phyloP scores from a whole-genome alignment of 1,140 invertebrate species.

The Drosophila hydei region DNA sequence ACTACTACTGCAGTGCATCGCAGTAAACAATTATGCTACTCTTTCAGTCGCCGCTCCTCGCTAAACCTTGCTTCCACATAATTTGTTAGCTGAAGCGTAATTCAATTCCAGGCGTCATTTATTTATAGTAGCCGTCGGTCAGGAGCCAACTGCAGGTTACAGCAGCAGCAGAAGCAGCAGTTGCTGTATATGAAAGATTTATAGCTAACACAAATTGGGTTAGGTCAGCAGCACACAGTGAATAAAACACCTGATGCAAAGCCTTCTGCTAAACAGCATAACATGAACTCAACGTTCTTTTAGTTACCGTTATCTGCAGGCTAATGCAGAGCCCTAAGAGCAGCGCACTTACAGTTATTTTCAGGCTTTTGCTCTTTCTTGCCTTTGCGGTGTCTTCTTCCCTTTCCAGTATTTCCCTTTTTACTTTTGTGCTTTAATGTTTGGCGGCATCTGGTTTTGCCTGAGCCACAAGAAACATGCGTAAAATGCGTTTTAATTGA shows the following conservation, averaged over 20 bases:
- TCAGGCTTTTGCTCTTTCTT: background rate
- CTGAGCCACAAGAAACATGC: constrained; percentile 39
- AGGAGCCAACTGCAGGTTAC: constrained; percentile 14
- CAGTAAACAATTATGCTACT: constrained; percentile 52
- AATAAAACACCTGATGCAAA: constrained; percentile 38
- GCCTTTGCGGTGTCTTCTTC: background rate
- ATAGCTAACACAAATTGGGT: constrained; percentile 43
- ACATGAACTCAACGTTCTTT: background rate
- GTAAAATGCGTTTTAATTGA: constrained; percentile 79
- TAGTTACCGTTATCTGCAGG: background rate
- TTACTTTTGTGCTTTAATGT: constrained; percentile 38
- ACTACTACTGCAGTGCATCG: constrained; percentile 75
- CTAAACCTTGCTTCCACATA: constrained; percentile 22
- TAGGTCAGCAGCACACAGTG: constrained; percentile 35
- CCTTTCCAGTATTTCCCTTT: constrained; percentile 15
- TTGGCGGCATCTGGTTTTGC: constrained; percentile 70
- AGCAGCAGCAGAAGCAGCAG: background rate
- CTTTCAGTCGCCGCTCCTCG: constrained; percentile 1
- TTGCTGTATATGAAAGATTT: constrained; percentile 33
- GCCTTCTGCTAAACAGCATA: background rate
- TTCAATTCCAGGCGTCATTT: constrained; percentile 78
- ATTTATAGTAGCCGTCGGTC: constrained; percentile 68
- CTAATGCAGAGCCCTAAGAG: constrained; percentile 20
- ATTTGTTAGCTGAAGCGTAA: constrained; percentile 67
- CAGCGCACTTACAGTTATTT: background rate